Evolutionary conservation across 1,140 invertebrate genomes (phyloP).

Genomic region (Diorhabda carinulata): DNA sequence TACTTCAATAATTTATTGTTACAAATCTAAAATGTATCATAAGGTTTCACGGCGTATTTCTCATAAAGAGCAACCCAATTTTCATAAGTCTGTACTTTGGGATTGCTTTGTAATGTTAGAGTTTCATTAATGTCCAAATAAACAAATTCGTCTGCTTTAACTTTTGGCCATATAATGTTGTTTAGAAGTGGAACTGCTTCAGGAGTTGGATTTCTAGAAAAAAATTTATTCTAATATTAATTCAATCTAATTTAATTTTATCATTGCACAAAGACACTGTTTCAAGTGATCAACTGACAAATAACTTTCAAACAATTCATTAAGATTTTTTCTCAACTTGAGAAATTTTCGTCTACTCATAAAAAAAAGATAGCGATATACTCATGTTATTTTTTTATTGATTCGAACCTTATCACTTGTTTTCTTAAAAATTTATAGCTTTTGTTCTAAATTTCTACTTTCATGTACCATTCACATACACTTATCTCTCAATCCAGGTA

Average conservation of each 20-base stretch:
- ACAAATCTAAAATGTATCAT: conserved; percentile 14
- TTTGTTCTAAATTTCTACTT: too few relatives aligned
- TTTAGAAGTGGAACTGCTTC: conserved; percentile 5
- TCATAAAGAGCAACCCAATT: conserved; percentile 19
- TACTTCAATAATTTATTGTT: too few relatives aligned
- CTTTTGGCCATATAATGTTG: conserved; percentile 15
- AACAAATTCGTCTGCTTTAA: conserved; percentile 5
- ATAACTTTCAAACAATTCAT: too few relatives aligned
- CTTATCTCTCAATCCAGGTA: too few relatives aligned
- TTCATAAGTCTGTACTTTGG: conserved; percentile 5
- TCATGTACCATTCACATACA: too few relatives aligned
- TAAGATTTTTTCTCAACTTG: too few relatives aligned
- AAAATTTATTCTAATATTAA: too few relatives aligned
- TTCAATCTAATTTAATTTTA: too few relatives aligned
- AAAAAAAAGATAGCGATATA: neutral
- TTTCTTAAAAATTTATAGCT: too few relatives aligned
- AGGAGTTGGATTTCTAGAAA: conserved; percentile 22
- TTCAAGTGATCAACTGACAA: too few relatives aligned
- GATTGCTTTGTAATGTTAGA: conserved; percentile 12
- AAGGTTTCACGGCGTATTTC: conserved; percentile 17
- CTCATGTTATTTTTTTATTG: neutral
- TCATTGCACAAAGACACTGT: too few relatives aligned
- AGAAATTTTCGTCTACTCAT: neutral
- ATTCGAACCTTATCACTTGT: too few relatives aligned
- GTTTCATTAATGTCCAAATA: conserved; percentile 19